Evolutionary conservation across 2,888 invertebrate genomes (phyloP).

Genomic region (Taenaris catops): DNA sequence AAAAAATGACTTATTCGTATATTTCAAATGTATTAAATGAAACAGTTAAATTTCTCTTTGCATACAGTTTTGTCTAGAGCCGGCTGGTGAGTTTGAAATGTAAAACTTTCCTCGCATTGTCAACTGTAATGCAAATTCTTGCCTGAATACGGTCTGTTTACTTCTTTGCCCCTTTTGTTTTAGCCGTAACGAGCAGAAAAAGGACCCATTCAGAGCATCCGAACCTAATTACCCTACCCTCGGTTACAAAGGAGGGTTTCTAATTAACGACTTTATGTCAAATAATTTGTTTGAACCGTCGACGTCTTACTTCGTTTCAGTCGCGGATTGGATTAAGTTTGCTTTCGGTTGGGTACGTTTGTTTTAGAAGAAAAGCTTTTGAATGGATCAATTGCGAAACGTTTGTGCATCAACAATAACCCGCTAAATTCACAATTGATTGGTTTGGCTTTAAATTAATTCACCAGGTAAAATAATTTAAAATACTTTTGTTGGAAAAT

Average conservation of each 20-base stretch:
- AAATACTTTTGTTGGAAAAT: too few species aligned
- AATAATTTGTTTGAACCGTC: slow-evolving; percentile 74
- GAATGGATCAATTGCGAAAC: slow-evolving; percentile 40
- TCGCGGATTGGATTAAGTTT: slow-evolving; percentile 71
- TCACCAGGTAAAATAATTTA: too few species aligned
- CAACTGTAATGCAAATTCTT: slow-evolving; percentile 60
- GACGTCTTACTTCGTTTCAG: slow-evolving; percentile 63
- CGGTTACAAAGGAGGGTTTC: slow-evolving; percentile 71
- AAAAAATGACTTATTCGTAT: too few species aligned
- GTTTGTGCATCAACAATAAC: slow-evolving; percentile 20
- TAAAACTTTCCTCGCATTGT: slow-evolving; percentile 44
- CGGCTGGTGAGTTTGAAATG: slow-evolving; percentile 19
- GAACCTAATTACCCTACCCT: slow-evolving; percentile 76
- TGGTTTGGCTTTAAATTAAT: neutral
- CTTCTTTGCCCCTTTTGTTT: slow-evolving; percentile 73
- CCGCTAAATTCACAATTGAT: slow-evolving; percentile 1
- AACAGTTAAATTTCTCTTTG: too few species aligned
- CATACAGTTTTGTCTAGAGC: slow-evolving; percentile 3
- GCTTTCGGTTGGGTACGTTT: slow-evolving; percentile 51
- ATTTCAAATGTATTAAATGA: too few species aligned
- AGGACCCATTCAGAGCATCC: slow-evolving; percentile 75
- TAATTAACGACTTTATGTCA: slow-evolving; percentile 80
- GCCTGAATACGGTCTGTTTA: slow-evolving; percentile 70
- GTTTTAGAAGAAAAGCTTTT: slow-evolving; percentile 51
- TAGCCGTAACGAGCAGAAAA: slow-evolving; percentile 76